A percentile compares a stretch with the other conserved stretches of the same genome.
These are phyloP conservation scores for Choloepus didactylus DNA, from an alignment of 2,797 vertebrate species.

Conservation along the genomic window DNA sequence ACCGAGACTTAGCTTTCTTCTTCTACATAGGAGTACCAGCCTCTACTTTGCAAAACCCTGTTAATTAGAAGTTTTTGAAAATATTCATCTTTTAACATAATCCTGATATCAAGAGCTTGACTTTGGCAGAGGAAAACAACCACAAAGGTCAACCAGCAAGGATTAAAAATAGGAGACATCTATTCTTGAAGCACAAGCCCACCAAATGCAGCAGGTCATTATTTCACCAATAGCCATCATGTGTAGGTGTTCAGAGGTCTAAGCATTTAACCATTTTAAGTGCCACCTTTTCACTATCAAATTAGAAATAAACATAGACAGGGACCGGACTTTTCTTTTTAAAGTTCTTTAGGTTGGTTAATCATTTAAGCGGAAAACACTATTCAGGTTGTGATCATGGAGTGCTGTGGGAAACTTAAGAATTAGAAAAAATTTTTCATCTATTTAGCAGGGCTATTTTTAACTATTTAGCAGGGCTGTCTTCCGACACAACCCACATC, in stretches of 20 bases:
- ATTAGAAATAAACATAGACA: neutral
- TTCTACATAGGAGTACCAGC: conserved; percentile 17
- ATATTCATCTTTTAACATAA: conserved; percentile 78
- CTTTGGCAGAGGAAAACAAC: conserved; percentile 70
- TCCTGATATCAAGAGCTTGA: conserved; percentile 86
- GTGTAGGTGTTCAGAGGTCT: neutral
- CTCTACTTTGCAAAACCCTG: conserved; percentile 63
- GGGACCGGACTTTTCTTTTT: neutral
- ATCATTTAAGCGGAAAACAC: neutral
- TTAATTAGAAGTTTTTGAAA: conserved; percentile 78
- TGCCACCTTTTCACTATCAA: neutral
- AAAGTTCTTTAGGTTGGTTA: neutral
- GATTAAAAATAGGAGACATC: conserved; percentile 61
- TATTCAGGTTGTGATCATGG: neutral
- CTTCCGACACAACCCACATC: neutral
- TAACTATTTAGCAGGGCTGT: neutral
- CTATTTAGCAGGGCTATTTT: neutral
- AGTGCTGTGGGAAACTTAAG: neutral
- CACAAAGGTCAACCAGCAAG: conserved; percentile 72
- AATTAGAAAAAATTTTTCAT: neutral
- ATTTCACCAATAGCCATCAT: neutral
- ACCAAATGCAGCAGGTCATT: neutral
- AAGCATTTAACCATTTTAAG: neutral
- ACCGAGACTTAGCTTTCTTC: conserved; percentile 68
- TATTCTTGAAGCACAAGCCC: conserved; percentile 67